Percentiles rank a stretch among this genome's conserved stretches.
Evolutionary conservation across 2,888 invertebrate genomes (phyloP).

Genomic region (Operophtera brumata): DNA sequence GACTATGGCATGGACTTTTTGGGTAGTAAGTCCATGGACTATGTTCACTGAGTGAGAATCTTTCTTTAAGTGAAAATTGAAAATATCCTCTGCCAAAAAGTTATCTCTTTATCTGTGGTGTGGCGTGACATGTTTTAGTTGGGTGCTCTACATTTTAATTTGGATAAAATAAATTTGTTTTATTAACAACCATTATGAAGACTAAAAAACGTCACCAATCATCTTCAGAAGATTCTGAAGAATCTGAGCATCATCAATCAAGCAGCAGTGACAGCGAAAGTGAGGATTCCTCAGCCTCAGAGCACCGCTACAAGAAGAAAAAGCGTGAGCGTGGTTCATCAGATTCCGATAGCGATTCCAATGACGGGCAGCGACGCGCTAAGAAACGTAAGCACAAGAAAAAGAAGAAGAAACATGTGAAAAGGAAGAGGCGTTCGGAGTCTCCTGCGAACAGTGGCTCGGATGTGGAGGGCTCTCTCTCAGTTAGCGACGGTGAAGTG

Average conservation of each 20-base stretch:
- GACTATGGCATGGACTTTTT: too few species aligned
- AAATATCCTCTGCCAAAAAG: too few species aligned
- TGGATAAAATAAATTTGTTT: not conserved
- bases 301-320: constrained; percentile 69
- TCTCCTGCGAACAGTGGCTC: constrained; percentile 56
- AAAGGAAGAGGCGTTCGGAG: constrained; percentile 66
- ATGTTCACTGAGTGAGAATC: too few species aligned
- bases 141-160: not conserved
- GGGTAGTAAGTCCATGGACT: too few species aligned
- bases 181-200: constrained; percentile 51
- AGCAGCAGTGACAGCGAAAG: constrained; percentile 70
- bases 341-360: constrained; percentile 68
- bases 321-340: constrained; percentile 66
- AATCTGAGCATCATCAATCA: constrained; percentile 62
- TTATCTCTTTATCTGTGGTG: too few species aligned
- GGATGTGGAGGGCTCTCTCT: constrained; percentile 51
- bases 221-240: constrained; percentile 70
- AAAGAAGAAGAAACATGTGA: constrained; percentile 75
- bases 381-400: constrained; percentile 78
- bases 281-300: constrained; percentile 64
- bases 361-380: constrained; percentile 57
- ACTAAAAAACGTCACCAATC: constrained; percentile 68
- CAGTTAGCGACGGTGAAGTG: constrained; percentile 66
- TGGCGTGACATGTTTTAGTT: too few species aligned
- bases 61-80: too few species aligned